Evolutionary conservation across 2,888 invertebrate species (phyloP), one percentile per base, ranked within the genome.

Genomic region (Drosophila formosana): DNA sequence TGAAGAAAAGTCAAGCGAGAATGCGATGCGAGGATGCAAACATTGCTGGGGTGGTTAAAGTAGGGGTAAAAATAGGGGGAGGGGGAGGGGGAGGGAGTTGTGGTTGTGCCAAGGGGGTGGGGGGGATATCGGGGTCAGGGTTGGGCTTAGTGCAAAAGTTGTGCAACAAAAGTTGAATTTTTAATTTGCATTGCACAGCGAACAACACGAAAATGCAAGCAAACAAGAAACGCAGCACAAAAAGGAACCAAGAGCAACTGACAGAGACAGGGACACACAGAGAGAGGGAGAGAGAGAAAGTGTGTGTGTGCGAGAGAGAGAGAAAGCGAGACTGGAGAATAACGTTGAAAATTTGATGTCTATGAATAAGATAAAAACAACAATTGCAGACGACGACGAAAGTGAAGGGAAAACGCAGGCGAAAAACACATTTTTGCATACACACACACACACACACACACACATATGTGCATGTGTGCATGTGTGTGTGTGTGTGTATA

Each of bases 161-260:
- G 66, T 66, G 79, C 67, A 80, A 76, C 76, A 74, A 79, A 80
- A 82, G 80, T 73, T 65, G 73, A 67, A 82, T 79, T 82, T 80
- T 79, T 80, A 82, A 82, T 79, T 82, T 76, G 66, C 66, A 37
- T 65, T 63, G 63, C 70, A 70, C 41, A 32, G 56, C 45, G 45
- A 52, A 61, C 53, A 51, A 43, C 39, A 57, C 25, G 50, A 60
- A 63, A 55, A 45, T 7, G 51, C 51, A 51, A 25, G 26, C 49
- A 49, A 62, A 53, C 30, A 60, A 43, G 25, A 30, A 51, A 45
- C 51, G 46, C 58, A 65, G 45, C 56, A 43, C 47, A 72, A 66
- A 66, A 32, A 37, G 32, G 9, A 51, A 41, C 3, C 49, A 13
- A 23, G 37, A 66, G 57, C 11, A 62, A 66, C 8, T 7, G 46